Conservation (phyloP, 2,113 vertebrate genomes). For the Kryptolebias marmoratus region DNA sequence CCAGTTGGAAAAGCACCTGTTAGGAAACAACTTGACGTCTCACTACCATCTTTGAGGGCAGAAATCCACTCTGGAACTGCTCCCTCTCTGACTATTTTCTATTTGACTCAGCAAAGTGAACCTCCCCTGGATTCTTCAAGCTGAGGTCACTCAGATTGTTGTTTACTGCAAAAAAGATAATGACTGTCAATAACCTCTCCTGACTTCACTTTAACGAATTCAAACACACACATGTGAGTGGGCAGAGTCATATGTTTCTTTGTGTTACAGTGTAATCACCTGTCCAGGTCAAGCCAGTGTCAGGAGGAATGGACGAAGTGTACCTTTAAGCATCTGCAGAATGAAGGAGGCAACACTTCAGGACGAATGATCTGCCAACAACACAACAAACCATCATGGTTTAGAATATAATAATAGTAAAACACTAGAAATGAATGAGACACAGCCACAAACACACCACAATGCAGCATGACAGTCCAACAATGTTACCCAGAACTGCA, state of each 20-base stretch:
- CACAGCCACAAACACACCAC: neutral
- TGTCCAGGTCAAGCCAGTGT: neutral
- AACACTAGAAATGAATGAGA: neutral
- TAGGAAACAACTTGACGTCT: too few species aligned
- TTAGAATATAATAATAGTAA: neutral
- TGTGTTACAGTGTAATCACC: neutral
- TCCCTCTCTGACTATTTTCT: too few species aligned
- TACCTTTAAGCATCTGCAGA: too few species aligned
- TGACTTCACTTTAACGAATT: too few species aligned
- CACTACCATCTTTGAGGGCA: too few species aligned
- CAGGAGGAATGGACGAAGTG: neutral
- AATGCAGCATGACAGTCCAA: neutral
- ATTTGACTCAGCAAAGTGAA: too few species aligned
- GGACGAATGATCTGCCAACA: neutral
- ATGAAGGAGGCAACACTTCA: neutral
- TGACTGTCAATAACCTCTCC: too few species aligned
- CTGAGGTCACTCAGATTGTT: too few species aligned
- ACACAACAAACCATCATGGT: neutral
- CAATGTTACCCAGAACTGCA: neutral
- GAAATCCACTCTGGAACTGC: too few species aligned
- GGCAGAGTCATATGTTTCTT: neutral
- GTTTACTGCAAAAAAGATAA: too few species aligned
- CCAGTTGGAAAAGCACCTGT: too few species aligned
- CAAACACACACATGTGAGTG: neutral
- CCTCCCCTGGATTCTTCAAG: too few species aligned